Percentiles rank a stretch among this genome's conserved stretches.
Evolutionary conservation across 2,797 vertebrate genomes (phyloP).

Genomic region (Microctenopoma stevenorrisi): DNA sequence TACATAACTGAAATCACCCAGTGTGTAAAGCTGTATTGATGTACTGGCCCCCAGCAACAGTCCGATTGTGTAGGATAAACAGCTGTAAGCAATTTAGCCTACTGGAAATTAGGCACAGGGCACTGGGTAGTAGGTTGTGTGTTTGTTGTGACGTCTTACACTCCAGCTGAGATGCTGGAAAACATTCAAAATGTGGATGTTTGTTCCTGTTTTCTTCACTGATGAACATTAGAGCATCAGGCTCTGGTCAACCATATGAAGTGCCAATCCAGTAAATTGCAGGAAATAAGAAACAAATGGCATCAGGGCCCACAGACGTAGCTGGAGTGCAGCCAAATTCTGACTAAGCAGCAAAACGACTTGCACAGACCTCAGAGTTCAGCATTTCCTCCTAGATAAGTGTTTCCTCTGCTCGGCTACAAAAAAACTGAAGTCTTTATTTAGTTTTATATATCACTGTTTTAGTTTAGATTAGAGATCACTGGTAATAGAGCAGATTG

Average conservation of each 20-base stretch:
- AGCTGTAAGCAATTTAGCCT: conserved; percentile 38
- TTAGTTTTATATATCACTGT: conserved; percentile 6
- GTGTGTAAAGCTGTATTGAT: too few species aligned
- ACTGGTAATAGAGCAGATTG: conserved; percentile 4
- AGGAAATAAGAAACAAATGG: conserved; percentile 71
- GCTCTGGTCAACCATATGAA: conserved; percentile 47
- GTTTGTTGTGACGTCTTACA: conserved; percentile 3
- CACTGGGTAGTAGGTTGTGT: not conserved
- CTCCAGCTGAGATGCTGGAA: conserved; percentile 35
- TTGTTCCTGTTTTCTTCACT: conserved; percentile 56
- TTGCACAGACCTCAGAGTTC: conserved; percentile 19
- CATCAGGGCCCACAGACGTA: conserved; percentile 46
- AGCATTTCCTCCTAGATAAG: conserved; percentile 60
- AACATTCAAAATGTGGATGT: conserved; percentile 43
- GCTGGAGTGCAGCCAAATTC: conserved; percentile 43
- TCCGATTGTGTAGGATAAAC: conserved; percentile 32
- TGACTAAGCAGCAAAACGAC: conserved; percentile 50
- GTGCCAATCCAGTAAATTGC: conserved; percentile 58
- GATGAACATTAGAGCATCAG: conserved; percentile 52
- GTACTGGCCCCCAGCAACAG: too few species aligned
- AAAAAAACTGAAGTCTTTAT: conserved; percentile 8
- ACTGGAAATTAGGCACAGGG: conserved; percentile 9
- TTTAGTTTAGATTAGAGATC: conserved; percentile 35
- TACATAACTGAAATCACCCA: conserved; percentile 6
- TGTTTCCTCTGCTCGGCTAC: conserved; percentile 42